Evolutionary conservation across 2,797 vertebrate genomes (phyloP), one percentile per base, ranked within the genome.

Genomic region (Sebastes melanostomus): DNA sequence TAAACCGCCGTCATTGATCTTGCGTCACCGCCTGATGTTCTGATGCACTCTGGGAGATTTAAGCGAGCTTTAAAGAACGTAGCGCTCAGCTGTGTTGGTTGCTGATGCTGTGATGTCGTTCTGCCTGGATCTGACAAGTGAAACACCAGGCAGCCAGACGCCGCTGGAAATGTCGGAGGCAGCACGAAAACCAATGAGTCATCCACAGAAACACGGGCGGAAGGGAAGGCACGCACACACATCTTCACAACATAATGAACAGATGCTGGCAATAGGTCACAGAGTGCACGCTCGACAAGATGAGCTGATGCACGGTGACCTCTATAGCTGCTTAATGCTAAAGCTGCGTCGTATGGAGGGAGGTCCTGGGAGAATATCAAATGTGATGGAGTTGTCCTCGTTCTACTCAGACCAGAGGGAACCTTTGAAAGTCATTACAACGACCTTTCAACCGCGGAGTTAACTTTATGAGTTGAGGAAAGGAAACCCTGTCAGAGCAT

Each of bases 261-360:
- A 87, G 85, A 91, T 80, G 84, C 80, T 29, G 71, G 80, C 22
- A 76, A 68, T 3, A 27, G 83, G 86, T 83, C 86, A 73, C 78
- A 50, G 52, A 46, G 83, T 60, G 65, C 78, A 78, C 55, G 83
- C 62, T 79, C 9, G 81, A 68, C 88, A 73, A 16, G 75, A 82
- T 25, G 82, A 83, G 77, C 18, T 29, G 59, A 65, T 68, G 82
- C 66, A 54, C 13, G 6, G 30, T 81, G 92, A 91, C 91, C 91
- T 90, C 82, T 82, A 72, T 38, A 79, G 74, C 83, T 80, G 86
- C 69, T 88, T 89, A 87, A 86, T 78, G 61, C 74, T 70, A 78
- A 85, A 86, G 84, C 88, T 89, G 83, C 80, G 72, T 78, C 22
- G 58, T n/a, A 55, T 12, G 5, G 68, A 74, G n/a, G 55, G 70